These are phyloP conservation scores for Aporrectodea caliginosa DNA, from an alignment of 1,140 invertebrate species.

Conservation along the genomic window DNA sequence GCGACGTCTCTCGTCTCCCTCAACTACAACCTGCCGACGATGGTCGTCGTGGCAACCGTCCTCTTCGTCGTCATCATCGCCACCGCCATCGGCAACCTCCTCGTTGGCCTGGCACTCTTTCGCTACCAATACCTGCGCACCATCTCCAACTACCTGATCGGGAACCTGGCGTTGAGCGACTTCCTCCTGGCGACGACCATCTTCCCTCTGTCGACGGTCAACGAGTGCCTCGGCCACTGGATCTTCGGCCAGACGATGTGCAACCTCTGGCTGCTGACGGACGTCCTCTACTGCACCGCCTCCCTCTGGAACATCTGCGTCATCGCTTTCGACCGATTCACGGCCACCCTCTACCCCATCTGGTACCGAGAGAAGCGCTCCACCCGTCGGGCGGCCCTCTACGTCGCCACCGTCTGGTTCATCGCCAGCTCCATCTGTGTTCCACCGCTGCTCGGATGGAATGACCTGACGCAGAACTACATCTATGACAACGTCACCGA, in stretches of 20 bases:
- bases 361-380: conserved; percentile 53
- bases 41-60: conserved; percentile 40
- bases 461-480: conserved; percentile 46
- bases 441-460: conserved; percentile 53
- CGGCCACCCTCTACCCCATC: conserved; percentile 55
- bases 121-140: conserved; percentile 48
- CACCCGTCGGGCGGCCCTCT: conserved; percentile 44
- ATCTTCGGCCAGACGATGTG: conserved; percentile 43
- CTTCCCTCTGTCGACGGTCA: conserved; percentile 49
- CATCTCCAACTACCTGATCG: conserved; percentile 56
- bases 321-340: conserved; percentile 55
- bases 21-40: conserved; percentile 25
- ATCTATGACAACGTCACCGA: conserved; percentile 40
- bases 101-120: conserved; percentile 49
- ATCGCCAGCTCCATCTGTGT: conserved; percentile 52
- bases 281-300: conserved; percentile 56
- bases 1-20: conserved; percentile 9
- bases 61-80: conserved; percentile 46
- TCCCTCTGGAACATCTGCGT: conserved; percentile 57
- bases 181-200: conserved; percentile 53
- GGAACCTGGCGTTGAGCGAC: conserved; percentile 55
- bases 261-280: conserved; percentile 37
- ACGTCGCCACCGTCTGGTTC: conserved; percentile 55
- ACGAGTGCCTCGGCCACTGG: conserved; percentile 54
- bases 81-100: conserved; percentile 53